Evolutionary conservation across 2,797 vertebrate species (phyloP).

Genomic region (Epinephelus malabaricus): DNA sequence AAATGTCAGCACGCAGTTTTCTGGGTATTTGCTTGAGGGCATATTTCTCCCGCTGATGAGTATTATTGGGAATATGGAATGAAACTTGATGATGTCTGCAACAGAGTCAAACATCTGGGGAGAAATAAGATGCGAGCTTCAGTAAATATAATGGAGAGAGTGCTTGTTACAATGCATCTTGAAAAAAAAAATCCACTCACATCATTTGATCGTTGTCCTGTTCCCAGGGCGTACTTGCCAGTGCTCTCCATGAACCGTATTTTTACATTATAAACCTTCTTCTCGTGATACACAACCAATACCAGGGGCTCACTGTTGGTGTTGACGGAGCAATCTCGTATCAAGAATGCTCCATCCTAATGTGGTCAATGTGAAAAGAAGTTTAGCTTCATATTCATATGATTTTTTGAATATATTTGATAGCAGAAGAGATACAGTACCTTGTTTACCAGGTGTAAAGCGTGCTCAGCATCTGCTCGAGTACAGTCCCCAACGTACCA

Average conservation of each 20-base stretch:
- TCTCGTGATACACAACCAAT: conserved; percentile 88
- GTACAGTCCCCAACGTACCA: conserved; percentile 90
- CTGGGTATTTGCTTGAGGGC: conserved; percentile 63
- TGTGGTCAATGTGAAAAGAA: conserved; percentile 19
- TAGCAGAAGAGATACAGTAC: conserved; percentile 69
- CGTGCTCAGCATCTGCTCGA: conserved; percentile 88
- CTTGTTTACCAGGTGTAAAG: conserved; percentile 87
- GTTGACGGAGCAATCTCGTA: conserved; percentile 90
- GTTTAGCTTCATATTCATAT: neutral
- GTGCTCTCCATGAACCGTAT: conserved; percentile 88
- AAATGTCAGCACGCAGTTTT: conserved; percentile 85
- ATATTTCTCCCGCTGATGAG: conserved; percentile 89
- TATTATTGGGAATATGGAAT: conserved; percentile 88
- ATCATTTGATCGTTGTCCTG: conserved; percentile 86
- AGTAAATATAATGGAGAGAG: neutral
- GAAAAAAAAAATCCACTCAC: conserved; percentile 79
- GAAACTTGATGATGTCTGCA: conserved; percentile 91
- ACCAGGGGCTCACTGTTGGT: conserved; percentile 89
- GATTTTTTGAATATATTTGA: neutral
- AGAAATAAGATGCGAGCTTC: neutral
- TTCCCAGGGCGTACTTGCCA: conserved; percentile 89
- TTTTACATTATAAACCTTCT: conserved; percentile 93
- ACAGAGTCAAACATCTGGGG: conserved; percentile 91
- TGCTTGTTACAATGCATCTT: neutral
- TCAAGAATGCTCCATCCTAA: conserved; percentile 92